Base-by-base conservation (phyloP, 2,888 invertebrate species). In the Polyommatus icarus region DNA sequence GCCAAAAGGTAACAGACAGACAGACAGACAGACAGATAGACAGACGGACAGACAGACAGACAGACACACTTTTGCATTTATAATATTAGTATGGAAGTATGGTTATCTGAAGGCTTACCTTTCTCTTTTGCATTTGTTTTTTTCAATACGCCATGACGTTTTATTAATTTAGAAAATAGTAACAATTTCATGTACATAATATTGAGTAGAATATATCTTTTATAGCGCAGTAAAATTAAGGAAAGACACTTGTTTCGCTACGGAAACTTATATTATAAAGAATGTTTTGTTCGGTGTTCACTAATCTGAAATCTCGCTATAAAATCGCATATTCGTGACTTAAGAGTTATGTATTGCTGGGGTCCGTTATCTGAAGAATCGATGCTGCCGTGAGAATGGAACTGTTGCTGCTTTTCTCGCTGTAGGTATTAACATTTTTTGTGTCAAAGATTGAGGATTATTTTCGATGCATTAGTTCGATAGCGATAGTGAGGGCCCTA, bases 321-420 rank as follows among this genome's bases (percentile, higher is more conserved):
- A 89, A 85, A 87, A 90, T 91, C 90, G 82, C 86, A 85, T 85
- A 84, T 84, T 84, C 81, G 79, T 89, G 88, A 90, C 88, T 89
- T 89, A 90, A 83, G n/a, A n/a, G n/a, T n/a, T n/a, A n/a, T n/a
- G 82, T 85, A 83, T 89, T 87, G 83, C 10, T 40, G 10, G 86
- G 88, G 87, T 84, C 82, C 82, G 82, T 85, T 86, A 84, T 83
- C 83, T 82, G 32, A 78, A 71, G 59, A 81, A 81, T 82, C 81
- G 76, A 76, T 81, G 81, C 59, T 20, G 59, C 59, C 8, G 20
- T 59, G 20, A n/a, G 20, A 7, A n/a, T 2, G 2, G 0, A 59
- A 20, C 20, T 20, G 57, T n/a, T 8, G 3, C 59, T 59, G 20
- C 8, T 20, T 59, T 20, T 59, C 3, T 57, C 3, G 0, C 8